phyloP scores from a whole-genome alignment of 2,888 invertebrate species.

The Dynastes maya region DNA sequence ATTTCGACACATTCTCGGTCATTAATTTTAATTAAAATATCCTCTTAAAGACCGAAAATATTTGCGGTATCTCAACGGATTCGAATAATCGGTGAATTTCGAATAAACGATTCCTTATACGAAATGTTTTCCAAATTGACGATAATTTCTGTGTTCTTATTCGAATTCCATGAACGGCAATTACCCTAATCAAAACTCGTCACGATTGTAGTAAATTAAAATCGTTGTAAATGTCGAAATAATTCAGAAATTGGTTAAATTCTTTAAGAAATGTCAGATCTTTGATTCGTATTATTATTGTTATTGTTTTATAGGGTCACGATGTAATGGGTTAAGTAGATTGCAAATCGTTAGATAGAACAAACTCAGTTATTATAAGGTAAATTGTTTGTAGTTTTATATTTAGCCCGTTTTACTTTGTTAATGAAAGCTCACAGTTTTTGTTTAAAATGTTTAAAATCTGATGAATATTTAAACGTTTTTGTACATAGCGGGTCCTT shows the following conservation, averaged over 20 bases:
- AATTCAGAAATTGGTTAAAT: not conserved
- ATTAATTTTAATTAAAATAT: constrained; percentile 25
- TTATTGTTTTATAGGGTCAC: too few relatives aligned
- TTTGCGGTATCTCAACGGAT: not conserved
- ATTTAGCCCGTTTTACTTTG: too few relatives aligned
- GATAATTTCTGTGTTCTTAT: not conserved
- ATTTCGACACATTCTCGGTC: constrained; percentile 2
- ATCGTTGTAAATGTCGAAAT: not conserved
- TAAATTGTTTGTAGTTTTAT: too few relatives aligned
- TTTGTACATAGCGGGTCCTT: too few relatives aligned
- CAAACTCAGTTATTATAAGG: too few relatives aligned
- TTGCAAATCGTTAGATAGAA: too few relatives aligned
- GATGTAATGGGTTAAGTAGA: too few relatives aligned
- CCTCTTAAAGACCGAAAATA: constrained; percentile 9
- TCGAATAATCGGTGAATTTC: too few relatives aligned
- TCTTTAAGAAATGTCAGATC: not conserved
- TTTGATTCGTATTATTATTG: too few relatives aligned
- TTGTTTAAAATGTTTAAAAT: too few relatives aligned
- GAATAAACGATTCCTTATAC: not conserved
- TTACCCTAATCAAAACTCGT: not conserved
- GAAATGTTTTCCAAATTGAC: constrained; percentile 11
- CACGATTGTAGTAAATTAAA: not conserved
- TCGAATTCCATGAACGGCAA: not conserved
- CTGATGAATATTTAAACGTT: too few relatives aligned
- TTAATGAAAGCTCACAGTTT: too few relatives aligned